Evolutionary conservation across 2,797 vertebrate species (phyloP), one percentile per base, ranked within the genome.

Genomic region (Coregonus sp.): DNA sequence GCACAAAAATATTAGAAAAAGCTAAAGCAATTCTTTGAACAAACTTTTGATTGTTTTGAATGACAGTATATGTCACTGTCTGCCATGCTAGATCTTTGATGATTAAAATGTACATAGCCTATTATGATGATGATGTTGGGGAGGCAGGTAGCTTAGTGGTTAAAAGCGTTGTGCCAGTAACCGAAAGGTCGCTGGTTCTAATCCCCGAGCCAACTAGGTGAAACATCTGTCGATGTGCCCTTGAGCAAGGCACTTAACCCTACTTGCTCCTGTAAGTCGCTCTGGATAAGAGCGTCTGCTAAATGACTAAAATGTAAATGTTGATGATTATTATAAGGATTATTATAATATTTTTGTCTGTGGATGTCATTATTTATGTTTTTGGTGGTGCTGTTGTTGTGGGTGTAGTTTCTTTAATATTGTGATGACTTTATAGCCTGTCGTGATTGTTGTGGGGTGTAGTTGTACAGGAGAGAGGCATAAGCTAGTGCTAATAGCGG

Each of bases 1-100:
- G 33, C 5, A 33, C 66, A 35, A 16, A 68, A 37, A 68, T 35
- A 68, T 68, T 37, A 68, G 16, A 7, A 68, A 6, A 31, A 33
- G 63, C 12, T 31, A 31, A 29, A 31, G 4, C 25, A 65, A 65
- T 70, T 2, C 4, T 68, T 33, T 71, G 29, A 16, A 54, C 70
- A 54, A 15, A 54, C 25, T 15, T 54, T 31, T 31, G 15, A 56
- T 31, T 52, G 11, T 72, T 72, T 29, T 31, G 20, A 18, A 31
- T 72, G 15, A 56, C 15, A 54, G 51, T 33, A 72, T 52, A 59
- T 7, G 50, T 71, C 25, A 2, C 15, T 33, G 71, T 54, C 31
- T 25, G 2, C n/a, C n/a, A 52, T 47, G 33, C 20, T 73, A 54
- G 3, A 68, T 37, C 31, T 80, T 71, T 76, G 16, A 54, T 70